Evolutionary conservation across 2,888 invertebrate species (phyloP).

Genomic region (Heliconius aoede): DNA sequence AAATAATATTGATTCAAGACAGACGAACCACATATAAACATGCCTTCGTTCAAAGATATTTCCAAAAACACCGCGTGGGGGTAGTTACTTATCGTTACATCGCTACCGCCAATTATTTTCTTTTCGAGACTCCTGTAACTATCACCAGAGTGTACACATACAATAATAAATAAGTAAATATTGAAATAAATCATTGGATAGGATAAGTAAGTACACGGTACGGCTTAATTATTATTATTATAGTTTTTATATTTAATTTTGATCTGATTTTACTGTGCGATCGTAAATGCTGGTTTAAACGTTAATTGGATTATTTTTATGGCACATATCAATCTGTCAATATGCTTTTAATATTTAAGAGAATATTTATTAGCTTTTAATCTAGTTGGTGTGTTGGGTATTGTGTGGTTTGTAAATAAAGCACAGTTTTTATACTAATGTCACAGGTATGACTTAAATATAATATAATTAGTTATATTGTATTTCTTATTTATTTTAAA

Average conservation of each 20-base stretch:
- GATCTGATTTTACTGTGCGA: slow-evolving; percentile 7
- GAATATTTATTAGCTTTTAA: not conserved
- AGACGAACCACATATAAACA: slow-evolving; percentile 54
- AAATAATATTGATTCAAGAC: slow-evolving; percentile 55
- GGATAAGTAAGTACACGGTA: slow-evolving; percentile 11
- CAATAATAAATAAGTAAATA: slow-evolving; percentile 27
- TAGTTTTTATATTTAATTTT: slow-evolving; percentile 26
- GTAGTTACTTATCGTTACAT: slow-evolving; percentile 46
- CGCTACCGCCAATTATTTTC: slow-evolving; percentile 50
- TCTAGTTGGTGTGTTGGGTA: not conserved
- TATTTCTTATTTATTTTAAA: too few relatives aligned
- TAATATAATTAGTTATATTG: too few relatives aligned
- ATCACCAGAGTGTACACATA: slow-evolving; percentile 17
- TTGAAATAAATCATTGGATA: slow-evolving; percentile 30
- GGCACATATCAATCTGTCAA: slow-evolving; percentile 1
- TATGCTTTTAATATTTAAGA: not conserved
- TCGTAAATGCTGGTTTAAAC: slow-evolving; percentile 32
- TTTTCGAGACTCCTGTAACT: slow-evolving; percentile 36
- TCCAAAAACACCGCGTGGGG: slow-evolving; percentile 53
- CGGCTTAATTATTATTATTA: slow-evolving; percentile 26
- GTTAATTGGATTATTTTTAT: slow-evolving; percentile 32
- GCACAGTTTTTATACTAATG: too few relatives aligned
- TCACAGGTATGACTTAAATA: too few relatives aligned
- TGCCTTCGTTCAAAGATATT: slow-evolving; percentile 22
- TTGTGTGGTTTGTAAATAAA: not conserved